These are phyloP conservation scores for Cygnus buccinator DNA, from an alignment of 2,113 vertebrate genomes.

Conservation along the genomic window DNA sequence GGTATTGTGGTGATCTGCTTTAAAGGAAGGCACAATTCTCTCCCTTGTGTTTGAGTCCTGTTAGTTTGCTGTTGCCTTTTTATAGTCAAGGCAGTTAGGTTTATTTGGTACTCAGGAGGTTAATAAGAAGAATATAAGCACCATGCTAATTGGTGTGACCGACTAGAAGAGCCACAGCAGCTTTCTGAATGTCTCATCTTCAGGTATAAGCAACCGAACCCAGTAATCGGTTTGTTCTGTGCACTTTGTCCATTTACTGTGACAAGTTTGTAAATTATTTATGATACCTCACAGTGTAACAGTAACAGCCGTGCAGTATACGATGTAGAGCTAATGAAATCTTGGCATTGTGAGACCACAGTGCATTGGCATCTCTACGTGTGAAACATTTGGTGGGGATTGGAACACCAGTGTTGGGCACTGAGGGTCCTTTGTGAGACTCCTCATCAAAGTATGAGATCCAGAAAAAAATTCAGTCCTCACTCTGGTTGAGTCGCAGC, in stretches of 20 bases:
- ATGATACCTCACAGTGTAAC: background rate
- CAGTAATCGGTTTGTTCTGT: background rate
- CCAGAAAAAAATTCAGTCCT: background rate
- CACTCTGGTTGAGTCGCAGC: background rate
- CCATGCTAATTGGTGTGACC: background rate
- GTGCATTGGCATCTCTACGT: rapidly evolving
- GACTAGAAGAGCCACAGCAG: background rate
- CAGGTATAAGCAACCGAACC: background rate
- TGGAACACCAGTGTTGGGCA: background rate
- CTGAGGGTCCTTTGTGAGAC: background rate
- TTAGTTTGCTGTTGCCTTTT: background rate
- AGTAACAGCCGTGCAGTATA: background rate
- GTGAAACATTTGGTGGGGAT: background rate
- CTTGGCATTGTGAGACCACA: background rate
- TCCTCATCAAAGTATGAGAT: background rate
- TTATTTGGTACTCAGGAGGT: background rate
- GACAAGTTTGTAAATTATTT: background rate
- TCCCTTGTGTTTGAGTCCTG: background rate
- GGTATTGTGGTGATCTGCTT: background rate
- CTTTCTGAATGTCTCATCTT: background rate
- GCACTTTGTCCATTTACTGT: background rate
- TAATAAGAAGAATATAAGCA: background rate
- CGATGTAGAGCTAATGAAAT: background rate
- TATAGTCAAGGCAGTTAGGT: background rate
- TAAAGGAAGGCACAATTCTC: background rate